Percentiles rank a stretch among this genome's conserved stretches.
Evolutionary conservation across 2,113 vertebrate genomes (phyloP).

Genomic region (Halichoeres trimaculatus): DNA sequence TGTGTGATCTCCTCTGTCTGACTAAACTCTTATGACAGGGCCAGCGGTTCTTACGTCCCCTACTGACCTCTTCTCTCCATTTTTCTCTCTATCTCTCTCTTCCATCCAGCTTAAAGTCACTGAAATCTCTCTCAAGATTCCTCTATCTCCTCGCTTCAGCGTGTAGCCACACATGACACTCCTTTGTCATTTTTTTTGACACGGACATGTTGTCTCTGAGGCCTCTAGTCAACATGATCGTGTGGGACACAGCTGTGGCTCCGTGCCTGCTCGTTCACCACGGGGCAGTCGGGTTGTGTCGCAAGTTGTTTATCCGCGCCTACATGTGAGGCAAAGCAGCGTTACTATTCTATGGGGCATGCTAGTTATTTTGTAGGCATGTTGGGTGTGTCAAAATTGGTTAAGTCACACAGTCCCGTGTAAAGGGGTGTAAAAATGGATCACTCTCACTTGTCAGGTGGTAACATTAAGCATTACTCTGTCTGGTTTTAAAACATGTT

Average conservation of each 20-base stretch:
- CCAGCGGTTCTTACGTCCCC: conserved; percentile 48
- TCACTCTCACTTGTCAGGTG: conserved; percentile 21
- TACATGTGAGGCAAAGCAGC: conserved; percentile 38
- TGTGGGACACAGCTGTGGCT: conserved; percentile 73
- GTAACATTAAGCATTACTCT: not conserved
- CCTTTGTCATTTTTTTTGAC: conserved; percentile 68
- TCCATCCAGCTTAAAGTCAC: conserved; percentile 42
- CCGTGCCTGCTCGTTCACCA: conserved; percentile 46
- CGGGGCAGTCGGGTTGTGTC: conserved; percentile 55
- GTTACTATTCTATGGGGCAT: conserved; percentile 44
- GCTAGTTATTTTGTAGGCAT: conserved; percentile 69
- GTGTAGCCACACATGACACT: conserved; percentile 56
- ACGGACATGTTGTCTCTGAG: conserved; percentile 63
- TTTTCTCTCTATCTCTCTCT: conserved; percentile 17
- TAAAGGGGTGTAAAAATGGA: conserved; percentile 32
- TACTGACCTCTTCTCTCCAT: conserved; percentile 53
- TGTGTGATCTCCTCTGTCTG: conserved; percentile 40
- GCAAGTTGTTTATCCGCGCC: conserved; percentile 58
- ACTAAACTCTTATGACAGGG: conserved; percentile 62
- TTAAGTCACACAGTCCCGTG: conserved; percentile 49
- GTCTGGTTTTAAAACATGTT: not conserved
- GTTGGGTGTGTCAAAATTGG: conserved; percentile 72
- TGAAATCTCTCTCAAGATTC: conserved; percentile 31
- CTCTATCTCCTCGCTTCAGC: conserved; percentile 38
- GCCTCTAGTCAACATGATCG: conserved; percentile 47